Evolutionary conservation across 2,888 invertebrate species (phyloP).

Genomic region (Pelosia muscerda): DNA sequence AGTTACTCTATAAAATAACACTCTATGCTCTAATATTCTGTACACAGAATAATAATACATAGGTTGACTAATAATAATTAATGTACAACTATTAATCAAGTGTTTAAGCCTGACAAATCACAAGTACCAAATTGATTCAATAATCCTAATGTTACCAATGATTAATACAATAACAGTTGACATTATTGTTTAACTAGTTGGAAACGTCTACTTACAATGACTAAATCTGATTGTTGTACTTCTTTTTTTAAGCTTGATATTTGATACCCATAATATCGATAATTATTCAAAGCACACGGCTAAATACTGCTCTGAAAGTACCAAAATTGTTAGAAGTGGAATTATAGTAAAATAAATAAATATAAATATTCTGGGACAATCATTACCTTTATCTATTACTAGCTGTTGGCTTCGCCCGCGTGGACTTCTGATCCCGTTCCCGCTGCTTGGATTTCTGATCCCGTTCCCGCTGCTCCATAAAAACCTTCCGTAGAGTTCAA

Average conservation of each 20-base stretch:
- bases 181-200: background rate
- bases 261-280: too few species aligned
- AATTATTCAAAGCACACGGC: too few species aligned
- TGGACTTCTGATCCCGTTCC: too few species aligned
- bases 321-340: background rate
- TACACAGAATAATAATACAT: background rate
- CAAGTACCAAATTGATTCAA: conserved; percentile 41
- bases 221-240: background rate
- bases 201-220: background rate
- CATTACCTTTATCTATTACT: too few species aligned
- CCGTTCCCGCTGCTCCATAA: too few species aligned
- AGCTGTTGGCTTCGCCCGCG: too few species aligned
- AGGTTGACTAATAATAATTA: conserved; percentile 41
- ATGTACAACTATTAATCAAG: conserved; percentile 38
- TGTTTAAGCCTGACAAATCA: conserved; percentile 41
- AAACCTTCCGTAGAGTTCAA: too few species aligned
- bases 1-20: too few species aligned
- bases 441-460: too few species aligned
- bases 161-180: background rate
- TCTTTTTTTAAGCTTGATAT: background rate
- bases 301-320: too few species aligned
- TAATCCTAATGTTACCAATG: conserved; percentile 14
- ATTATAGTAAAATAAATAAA: too few species aligned
- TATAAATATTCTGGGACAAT: too few species aligned
- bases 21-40: background rate